phyloP scores from a whole-genome alignment of 2,888 invertebrate genomes.

The Choristoneura rosaceana region DNA sequence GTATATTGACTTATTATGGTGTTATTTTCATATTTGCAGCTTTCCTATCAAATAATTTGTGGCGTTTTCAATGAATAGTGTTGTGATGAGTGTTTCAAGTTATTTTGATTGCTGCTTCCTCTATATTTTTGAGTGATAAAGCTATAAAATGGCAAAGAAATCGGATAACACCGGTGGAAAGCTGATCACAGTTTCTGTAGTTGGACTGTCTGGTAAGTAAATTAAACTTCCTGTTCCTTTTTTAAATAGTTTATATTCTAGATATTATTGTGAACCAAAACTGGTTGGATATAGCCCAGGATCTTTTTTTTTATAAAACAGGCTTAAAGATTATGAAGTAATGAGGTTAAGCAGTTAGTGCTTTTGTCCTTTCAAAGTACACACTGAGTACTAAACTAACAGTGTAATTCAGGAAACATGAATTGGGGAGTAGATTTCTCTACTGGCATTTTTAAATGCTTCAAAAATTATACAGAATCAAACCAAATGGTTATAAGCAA shows the following conservation, averaged over 20 bases:
- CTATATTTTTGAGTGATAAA: constrained; percentile 63
- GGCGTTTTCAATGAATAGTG: constrained; percentile 52
- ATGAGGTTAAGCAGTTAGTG: not conserved
- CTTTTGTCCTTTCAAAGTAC: no score
- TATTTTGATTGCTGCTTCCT: constrained; percentile 58
- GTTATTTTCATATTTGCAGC: constrained; percentile 51
- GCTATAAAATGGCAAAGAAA: constrained; percentile 89
- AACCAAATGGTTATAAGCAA: no score
- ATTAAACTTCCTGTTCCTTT: not conserved
- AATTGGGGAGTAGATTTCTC: no score
- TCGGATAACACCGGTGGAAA: constrained; percentile 88
- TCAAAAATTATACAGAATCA: no score
- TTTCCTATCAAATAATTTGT: constrained; percentile 39
- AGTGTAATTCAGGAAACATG: no score
- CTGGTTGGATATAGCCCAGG: not conserved
- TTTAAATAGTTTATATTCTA: not conserved
- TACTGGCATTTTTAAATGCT: no score
- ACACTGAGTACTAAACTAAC: no score
- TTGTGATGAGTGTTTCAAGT: constrained; percentile 77
- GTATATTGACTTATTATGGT: constrained; percentile 8
- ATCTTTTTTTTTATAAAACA: no score
- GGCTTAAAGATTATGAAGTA: not conserved
- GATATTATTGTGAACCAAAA: not conserved
- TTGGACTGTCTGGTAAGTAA: constrained; percentile 91
- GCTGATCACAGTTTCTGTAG: constrained; percentile 94